Evolutionary conservation across 2,797 vertebrate genomes (phyloP), one percentile per base, ranked within the genome.

Genomic region (Triplophysa yarkandensis): DNA sequence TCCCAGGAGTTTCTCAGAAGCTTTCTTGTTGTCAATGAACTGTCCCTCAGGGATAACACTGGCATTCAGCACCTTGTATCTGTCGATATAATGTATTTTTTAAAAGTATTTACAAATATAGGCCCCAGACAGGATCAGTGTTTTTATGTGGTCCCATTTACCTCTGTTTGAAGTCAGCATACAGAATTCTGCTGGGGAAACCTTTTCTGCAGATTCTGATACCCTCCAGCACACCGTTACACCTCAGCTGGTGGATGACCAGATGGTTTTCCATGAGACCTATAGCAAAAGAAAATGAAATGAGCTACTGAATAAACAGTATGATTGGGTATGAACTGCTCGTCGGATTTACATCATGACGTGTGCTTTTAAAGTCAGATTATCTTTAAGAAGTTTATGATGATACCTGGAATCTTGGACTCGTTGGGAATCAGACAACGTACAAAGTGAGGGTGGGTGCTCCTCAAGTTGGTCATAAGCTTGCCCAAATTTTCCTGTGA

Each of bases 381-480:
- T 32, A 17, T 8, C 3, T 46, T 27, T 39, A 2, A 0, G 3
- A 39, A 16, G 0, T 65, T 17, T 52, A 4, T 39, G 3, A 39
- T 39, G 11, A 11, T 39, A 39, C 36, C 36, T 39, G 36, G 36
- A 39, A 3, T 39, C 36, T 39, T 39, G 11, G 36, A 39, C 36
- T 39, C 36, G 4, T 39, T 39, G 36, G 36, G 36, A 39, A 39
- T 39, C 85, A 96, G 82, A 36, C 95, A 96, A 6, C 95, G 93
- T 68, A 96, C 94, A 92, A 96, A 96, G 83, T 96, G 94, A 66
- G 93, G 94, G 36, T 95, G 94, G 1, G 94, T 96, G 81, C 92
- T 93, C 78, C 87, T 91, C 81, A 96, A 55, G 19, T 54, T 54
- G 50, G 23, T 54, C 50, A 54, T 54, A 4, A 54, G 36, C 36